Evolutionary conservation across 2,888 invertebrate genomes (phyloP).

Genomic region (Epinotia bilunana): DNA sequence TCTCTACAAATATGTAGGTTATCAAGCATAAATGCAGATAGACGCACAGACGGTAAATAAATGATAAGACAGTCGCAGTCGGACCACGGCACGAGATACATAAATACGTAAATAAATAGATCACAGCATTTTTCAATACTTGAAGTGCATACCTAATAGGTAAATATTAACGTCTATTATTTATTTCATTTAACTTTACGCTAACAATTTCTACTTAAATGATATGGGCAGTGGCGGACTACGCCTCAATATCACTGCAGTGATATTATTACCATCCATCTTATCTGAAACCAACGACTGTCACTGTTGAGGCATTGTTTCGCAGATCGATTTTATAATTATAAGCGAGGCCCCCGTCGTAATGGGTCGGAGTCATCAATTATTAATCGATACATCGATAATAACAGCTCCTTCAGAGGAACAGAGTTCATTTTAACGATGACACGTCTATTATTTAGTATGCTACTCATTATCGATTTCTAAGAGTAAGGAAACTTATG

Average conservation of each 20-base stretch:
- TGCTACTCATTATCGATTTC: background rate
- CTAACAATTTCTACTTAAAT: constrained; percentile 39
- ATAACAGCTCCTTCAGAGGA: background rate
- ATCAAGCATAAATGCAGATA: constrained; percentile 41
- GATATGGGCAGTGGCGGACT: constrained; percentile 29
- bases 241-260: background rate
- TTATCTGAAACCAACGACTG: background rate
- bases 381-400: background rate
- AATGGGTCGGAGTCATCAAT: background rate
- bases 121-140: constrained; percentile 41
- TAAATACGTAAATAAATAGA: constrained; percentile 32
- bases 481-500: background rate
- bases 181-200: constrained; percentile 22
- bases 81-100: background rate
- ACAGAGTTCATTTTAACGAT: background rate
- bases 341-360: background rate
- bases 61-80: constrained; percentile 35
- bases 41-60: constrained; percentile 22
- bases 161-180: constrained; percentile 35
- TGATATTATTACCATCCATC: background rate
- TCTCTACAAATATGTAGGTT: constrained; percentile 34
- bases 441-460: background rate
- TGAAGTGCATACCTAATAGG: constrained; percentile 34
- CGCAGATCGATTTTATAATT: background rate
- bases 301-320: background rate